A percentile compares a stretch with the other conserved stretches of the same genome.
Conservation (phyloP, 2,113 vertebrate species). For the Daphoenositta chrysoptera region DNA sequence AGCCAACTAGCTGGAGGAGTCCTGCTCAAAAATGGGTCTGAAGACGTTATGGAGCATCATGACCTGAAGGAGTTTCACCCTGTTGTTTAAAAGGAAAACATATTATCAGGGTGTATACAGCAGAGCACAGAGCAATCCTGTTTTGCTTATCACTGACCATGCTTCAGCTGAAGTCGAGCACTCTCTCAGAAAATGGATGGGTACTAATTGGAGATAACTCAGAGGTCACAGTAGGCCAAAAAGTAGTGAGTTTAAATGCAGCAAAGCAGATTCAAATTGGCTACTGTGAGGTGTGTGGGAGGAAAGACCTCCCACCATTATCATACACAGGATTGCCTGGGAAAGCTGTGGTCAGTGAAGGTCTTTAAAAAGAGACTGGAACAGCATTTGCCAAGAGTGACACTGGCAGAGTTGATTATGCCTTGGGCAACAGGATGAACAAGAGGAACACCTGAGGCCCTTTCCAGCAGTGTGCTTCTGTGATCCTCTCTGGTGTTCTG, state of each 20-base stretch:
- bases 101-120: not conserved
- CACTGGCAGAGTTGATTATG: not conserved
- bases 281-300: not conserved
- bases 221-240: not conserved
- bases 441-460: not conserved
- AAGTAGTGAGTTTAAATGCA: not conserved
- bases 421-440: not conserved
- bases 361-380: not conserved
- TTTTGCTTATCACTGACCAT: not conserved
- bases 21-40: not conserved
- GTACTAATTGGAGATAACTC: not conserved
- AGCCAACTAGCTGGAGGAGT: not conserved
- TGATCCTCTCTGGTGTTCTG: accelerated
- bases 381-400: not conserved
- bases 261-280: not conserved
- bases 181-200: not conserved
- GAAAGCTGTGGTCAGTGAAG: not conserved
- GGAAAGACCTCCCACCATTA: not conserved
- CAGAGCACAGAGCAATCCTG: not conserved
- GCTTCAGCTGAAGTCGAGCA: not conserved
- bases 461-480: not conserved
- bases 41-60: not conserved
- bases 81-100: not conserved
- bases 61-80: not conserved
- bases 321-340: not conserved